Evolutionary conservation across 2,113 vertebrate species (phyloP).

Genomic region (Myiagra hebetior): DNA sequence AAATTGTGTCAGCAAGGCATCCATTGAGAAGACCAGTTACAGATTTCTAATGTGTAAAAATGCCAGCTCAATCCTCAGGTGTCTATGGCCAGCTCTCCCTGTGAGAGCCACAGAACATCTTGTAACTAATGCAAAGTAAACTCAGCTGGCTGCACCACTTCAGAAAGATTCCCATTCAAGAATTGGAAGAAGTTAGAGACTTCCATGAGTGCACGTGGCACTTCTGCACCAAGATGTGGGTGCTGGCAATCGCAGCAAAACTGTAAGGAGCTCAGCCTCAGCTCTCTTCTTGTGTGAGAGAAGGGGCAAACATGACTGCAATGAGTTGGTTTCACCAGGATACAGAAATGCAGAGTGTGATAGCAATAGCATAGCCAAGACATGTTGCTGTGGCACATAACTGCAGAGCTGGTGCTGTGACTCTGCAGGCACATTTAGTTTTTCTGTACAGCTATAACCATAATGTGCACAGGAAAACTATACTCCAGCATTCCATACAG

Average conservation of each 20-base stretch:
- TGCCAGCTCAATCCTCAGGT: neutral
- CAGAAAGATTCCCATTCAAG: neutral
- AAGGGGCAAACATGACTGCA: neutral
- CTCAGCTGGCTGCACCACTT: neutral
- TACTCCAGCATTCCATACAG: neutral
- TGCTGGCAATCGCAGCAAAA: neutral
- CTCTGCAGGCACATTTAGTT: neutral
- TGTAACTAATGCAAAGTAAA: neutral
- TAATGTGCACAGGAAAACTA: neutral
- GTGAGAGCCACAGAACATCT: neutral
- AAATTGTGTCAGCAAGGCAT: neutral
- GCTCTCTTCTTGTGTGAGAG: neutral
- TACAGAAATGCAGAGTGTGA: neutral
- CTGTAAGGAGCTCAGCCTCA: neutral
- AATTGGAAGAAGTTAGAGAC: neutral
- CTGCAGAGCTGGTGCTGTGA: neutral
- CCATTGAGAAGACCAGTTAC: neutral
- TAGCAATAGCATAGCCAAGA: neutral
- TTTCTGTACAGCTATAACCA: neutral
- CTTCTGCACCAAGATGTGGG: neutral
- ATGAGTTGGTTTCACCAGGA: neutral
- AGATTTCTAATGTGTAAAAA: neutral
- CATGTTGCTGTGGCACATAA: neutral
- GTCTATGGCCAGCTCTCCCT: neutral
- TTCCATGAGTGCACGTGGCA: neutral